Conservation (phyloP, 2,888 invertebrate species). For the Athripsodes cinereus region DNA sequence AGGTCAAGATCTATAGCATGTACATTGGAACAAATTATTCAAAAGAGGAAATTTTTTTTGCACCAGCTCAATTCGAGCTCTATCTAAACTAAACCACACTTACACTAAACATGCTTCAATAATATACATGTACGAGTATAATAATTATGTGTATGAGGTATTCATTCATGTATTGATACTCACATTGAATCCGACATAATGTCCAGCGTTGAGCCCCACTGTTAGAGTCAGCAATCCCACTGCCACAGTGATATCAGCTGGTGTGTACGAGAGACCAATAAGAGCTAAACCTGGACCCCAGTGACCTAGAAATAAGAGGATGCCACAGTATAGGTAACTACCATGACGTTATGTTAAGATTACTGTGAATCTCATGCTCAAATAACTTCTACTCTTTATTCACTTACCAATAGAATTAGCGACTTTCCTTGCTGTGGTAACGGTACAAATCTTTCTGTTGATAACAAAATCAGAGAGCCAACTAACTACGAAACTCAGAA, state of each 20-base stretch:
- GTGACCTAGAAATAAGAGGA: conserved; percentile 43
- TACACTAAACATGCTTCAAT: too few relatives aligned
- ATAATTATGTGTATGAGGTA: too few relatives aligned
- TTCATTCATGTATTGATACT: not conserved
- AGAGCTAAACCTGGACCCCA: conserved; percentile 65
- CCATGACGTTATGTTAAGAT: too few relatives aligned
- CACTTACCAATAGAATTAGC: conserved; percentile 58
- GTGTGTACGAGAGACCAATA: conserved; percentile 55
- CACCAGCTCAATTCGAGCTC: too few relatives aligned
- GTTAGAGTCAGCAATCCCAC: conserved; percentile 63
- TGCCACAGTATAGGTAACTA: too few relatives aligned
- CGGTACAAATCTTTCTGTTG: conserved; percentile 45
- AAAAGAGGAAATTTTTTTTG: too few relatives aligned
- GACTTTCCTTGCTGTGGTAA: conserved; percentile 56
- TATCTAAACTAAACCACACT: too few relatives aligned
- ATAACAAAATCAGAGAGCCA: conserved; percentile 57
- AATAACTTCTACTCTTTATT: not conserved
- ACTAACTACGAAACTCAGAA: conserved; percentile 65
- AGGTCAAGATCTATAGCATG: too few relatives aligned
- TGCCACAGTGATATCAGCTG: conserved; percentile 50
- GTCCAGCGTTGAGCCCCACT: conserved; percentile 69
- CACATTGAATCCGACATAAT: conserved; percentile 68
- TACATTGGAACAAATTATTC: too few relatives aligned
- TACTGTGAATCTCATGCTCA: too few relatives aligned
- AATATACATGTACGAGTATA: too few relatives aligned